Conservation (phyloP, 2,888 invertebrate species). For the Agrochola lota region DNA sequence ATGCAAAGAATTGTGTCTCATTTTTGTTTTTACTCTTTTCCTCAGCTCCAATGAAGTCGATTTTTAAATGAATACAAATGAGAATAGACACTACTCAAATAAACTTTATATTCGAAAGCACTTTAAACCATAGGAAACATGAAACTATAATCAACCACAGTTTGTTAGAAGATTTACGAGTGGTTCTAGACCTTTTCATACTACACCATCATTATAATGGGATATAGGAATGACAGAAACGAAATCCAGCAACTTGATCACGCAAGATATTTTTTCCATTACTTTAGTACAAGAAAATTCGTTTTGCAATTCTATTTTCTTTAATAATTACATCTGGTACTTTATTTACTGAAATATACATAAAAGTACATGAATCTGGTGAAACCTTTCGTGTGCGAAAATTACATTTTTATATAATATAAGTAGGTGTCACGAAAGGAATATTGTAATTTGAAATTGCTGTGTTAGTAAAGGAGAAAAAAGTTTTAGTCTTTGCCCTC, state of each 20-base stretch:
- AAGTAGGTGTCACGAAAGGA: background rate
- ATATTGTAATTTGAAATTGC: background rate
- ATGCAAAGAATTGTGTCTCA: too few relatives aligned
- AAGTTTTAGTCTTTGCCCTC: background rate
- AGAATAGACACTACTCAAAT: too few relatives aligned
- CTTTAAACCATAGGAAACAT: background rate
- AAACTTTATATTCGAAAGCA: background rate
- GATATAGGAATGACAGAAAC: slow-evolving; percentile 12
- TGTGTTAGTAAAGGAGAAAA: background rate
- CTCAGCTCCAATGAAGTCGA: too few relatives aligned
- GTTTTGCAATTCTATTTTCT: slow-evolving; percentile 7
- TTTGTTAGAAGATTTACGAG: slow-evolving; percentile 10
- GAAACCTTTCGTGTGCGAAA: background rate
- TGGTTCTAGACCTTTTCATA: slow-evolving; percentile 9
- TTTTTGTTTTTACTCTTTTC: too few relatives aligned
- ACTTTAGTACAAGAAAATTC: background rate
- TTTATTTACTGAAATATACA: slow-evolving; percentile 7
- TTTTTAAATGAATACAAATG: too few relatives aligned
- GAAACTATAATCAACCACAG: background rate
- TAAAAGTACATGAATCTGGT: background rate
- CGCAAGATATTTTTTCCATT: background rate
- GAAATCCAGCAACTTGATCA: background rate
- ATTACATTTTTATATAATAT: background rate
- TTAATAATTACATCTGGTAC: background rate
- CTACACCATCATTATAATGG: slow-evolving; percentile 6